A percentile compares a stretch with the other conserved stretches of the same genome.
These are phyloP conservation scores for Ellobius talpinus DNA, from an alignment of 2,113 vertebrate genomes.

Conservation along the genomic window DNA sequence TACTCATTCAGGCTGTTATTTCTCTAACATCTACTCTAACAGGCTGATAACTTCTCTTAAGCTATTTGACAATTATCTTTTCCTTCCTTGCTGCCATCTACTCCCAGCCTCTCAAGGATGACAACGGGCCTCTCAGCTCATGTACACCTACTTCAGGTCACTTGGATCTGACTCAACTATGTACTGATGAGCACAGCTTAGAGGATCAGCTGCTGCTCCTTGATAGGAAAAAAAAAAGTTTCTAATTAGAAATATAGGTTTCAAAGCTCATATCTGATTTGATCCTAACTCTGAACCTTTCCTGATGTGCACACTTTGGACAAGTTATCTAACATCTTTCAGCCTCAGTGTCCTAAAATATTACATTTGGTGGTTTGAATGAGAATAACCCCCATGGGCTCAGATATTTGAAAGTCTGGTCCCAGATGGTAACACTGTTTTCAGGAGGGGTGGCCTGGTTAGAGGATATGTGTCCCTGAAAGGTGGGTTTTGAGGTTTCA, in stretches of 20 bases:
- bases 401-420: background rate
- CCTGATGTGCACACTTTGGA: constrained; percentile 44
- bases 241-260: constrained; percentile 40
- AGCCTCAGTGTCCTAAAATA: constrained; percentile 64
- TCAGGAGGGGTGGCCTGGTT: background rate
- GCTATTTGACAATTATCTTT: background rate
- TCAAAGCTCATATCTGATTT: constrained; percentile 58
- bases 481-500: background rate
- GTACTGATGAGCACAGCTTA: background rate
- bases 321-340: constrained; percentile 59
- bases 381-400: background rate
- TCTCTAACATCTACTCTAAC: background rate
- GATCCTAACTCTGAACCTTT: constrained; percentile 52
- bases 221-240: background rate
- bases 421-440: background rate
- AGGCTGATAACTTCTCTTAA: background rate
- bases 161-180: background rate
- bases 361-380: background rate
- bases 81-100: background rate
- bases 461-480: background rate
- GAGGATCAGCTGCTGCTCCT: background rate
- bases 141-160: constrained; percentile 37
- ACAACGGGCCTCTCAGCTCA: constrained; percentile 5
- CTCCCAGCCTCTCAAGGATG: background rate
- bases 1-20: background rate